A percentile compares a stretch with the other conserved stretches of the same genome.
Conservation (phyloP, 1,140 invertebrate genomes). For the Portunus trituberculatus region DNA sequence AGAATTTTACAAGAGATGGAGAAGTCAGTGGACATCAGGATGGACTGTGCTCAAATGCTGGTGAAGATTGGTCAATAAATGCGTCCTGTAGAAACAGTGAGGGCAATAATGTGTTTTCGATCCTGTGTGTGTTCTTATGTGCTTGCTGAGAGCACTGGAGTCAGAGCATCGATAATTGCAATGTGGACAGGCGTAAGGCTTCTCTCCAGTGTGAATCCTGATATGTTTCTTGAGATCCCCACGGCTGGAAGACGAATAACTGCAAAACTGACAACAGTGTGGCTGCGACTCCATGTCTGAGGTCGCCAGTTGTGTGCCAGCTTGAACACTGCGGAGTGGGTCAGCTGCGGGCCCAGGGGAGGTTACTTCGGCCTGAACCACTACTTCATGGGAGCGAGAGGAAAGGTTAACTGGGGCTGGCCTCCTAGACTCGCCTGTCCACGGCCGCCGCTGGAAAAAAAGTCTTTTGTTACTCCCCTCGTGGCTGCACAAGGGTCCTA, state of each 20-base stretch:
- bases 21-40: constrained; percentile 41
- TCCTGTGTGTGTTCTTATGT: constrained; percentile 63
- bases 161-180: constrained; percentile 66
- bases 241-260: constrained; percentile 61
- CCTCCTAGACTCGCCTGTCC: constrained; percentile 58
- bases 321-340: background rate
- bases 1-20: background rate
- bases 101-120: constrained; percentile 63
- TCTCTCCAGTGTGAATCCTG: constrained; percentile 71
- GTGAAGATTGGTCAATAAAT: constrained; percentile 58
- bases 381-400: constrained; percentile 53
- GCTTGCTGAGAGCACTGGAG: constrained; percentile 69
- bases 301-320: constrained; percentile 29
- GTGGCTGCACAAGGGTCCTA: constrained; percentile 53
- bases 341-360: constrained; percentile 27
- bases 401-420: constrained; percentile 36
- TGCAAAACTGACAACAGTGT: constrained; percentile 64
- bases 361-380: constrained; percentile 22
- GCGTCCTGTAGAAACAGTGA: constrained; percentile 66
- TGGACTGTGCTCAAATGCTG: constrained; percentile 60
- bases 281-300: constrained; percentile 21
- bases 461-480: constrained; percentile 69
- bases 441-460: constrained; percentile 73
- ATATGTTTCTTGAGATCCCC: constrained; percentile 67
- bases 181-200: constrained; percentile 67